A percentile compares a stretch with the other conserved stretches of the same genome.
Evolutionary conservation across 2,797 vertebrate genomes (phyloP).

Genomic region (Chrysocyon brachyurus): DNA sequence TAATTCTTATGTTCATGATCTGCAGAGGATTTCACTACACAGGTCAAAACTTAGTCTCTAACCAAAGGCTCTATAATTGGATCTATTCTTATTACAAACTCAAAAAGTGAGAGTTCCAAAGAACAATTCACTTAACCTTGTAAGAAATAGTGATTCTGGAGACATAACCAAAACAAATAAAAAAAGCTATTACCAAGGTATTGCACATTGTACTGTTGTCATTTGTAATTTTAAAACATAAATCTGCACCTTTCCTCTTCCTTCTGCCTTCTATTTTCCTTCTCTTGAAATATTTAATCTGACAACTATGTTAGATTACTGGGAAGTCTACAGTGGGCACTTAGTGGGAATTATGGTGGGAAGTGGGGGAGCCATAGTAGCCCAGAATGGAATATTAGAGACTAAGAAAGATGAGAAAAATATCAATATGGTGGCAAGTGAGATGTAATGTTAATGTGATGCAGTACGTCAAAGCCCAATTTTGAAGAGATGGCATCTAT

Average conservation of each 20-base stretch:
- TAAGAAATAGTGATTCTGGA: not conserved
- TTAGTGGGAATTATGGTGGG: not conserved
- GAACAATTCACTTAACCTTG: not conserved
- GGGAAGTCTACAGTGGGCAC: not conserved
- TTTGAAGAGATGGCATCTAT: not conserved
- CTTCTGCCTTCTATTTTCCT: not conserved
- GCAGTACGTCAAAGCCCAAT: not conserved
- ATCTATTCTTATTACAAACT: slow-evolving; percentile 23
- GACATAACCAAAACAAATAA: not conserved
- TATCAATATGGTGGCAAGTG: too few relatives aligned
- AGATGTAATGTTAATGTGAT: not conserved
- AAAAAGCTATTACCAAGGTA: not conserved
- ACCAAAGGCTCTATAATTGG: not conserved
- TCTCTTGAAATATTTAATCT: not conserved
- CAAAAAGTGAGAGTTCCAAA: not conserved
- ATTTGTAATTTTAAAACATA: not conserved
- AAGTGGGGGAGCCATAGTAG: fast-evolving
- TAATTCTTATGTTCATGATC: slow-evolving; percentile 54
- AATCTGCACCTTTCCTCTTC: not conserved
- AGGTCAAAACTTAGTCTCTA: not conserved
- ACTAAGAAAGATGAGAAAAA: not conserved
- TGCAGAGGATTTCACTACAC: not conserved
- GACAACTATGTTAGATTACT: not conserved
- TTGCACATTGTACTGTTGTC: not conserved
- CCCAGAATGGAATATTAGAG: not conserved